Percentiles rank a stretch among this genome's conserved stretches.
Evolutionary conservation across 2,113 vertebrate genomes (phyloP).

Genomic region (Salvelinus namaycush): DNA sequence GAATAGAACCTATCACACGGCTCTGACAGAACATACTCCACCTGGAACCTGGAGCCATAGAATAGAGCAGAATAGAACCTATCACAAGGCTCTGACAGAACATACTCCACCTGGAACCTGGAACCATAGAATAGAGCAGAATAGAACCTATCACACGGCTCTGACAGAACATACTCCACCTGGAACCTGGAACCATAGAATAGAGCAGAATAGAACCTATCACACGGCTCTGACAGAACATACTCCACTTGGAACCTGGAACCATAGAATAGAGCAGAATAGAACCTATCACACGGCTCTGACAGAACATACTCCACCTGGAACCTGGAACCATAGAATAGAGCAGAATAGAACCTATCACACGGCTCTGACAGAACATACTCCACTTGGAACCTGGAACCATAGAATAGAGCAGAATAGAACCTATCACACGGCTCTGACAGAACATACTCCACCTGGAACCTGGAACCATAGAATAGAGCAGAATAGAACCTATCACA

Average conservation of each 20-base stretch:
- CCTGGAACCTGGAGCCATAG: slow-evolving; percentile 58
- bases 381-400: no score
- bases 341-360: no score
- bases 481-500: no score
- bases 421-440: no score
- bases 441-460: no score
- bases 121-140: neutral
- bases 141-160: slow-evolving; percentile 72
- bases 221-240: slow-evolving; percentile 83
- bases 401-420: no score
- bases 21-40: slow-evolving; percentile 85
- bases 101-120: slow-evolving; percentile 74
- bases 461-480: no score
- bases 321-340: no score
- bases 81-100: slow-evolving; percentile 84
- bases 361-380: no score
- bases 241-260: slow-evolving; percentile 74
- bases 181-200: slow-evolving; percentile 58
- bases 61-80: neutral
- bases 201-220: slow-evolving; percentile 53
- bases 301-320: slow-evolving; percentile 83
- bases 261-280: neutral
- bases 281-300: slow-evolving; percentile 65
- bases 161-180: slow-evolving; percentile 83
- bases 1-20: slow-evolving; percentile 67